A percentile compares a stretch with the other conserved stretches of the same genome.
These are phyloP conservation scores for Botia kubotai DNA, from an alignment of 2,797 vertebrate species.

Conservation along the genomic window DNA sequence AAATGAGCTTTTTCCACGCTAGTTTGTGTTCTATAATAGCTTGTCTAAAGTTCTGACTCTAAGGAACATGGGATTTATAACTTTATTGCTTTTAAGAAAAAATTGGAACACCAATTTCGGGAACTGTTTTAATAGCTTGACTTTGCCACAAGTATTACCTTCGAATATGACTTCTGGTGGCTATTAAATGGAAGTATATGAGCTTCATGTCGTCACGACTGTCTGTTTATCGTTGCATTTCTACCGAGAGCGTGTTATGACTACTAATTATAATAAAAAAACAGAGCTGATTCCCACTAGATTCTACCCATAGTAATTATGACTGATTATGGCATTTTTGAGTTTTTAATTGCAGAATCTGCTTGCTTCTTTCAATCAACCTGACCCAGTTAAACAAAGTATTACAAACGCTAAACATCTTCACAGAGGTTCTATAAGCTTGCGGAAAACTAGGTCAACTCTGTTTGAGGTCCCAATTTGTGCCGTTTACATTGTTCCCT, in stretches of 20 bases:
- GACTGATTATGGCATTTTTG: background rate
- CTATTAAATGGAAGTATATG: slow-evolving; percentile 4
- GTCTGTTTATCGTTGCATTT: slow-evolving; percentile 34
- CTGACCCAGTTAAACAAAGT: slow-evolving; percentile 56
- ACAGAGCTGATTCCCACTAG: slow-evolving; percentile 19
- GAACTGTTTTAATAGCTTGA: slow-evolving; percentile 4
- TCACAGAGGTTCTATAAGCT: slow-evolving; percentile 39
- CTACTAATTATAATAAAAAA: slow-evolving; percentile 39
- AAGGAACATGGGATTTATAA: background rate
- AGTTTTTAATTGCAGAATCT: slow-evolving; percentile 29
- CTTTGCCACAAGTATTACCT: background rate
- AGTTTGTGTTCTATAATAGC: background rate
- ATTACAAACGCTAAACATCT: slow-evolving; percentile 46
- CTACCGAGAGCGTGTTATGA: background rate
- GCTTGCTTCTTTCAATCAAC: slow-evolving; percentile 41
- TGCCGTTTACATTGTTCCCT: slow-evolving; percentile 29
- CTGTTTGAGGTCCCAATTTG: slow-evolving; percentile 27
- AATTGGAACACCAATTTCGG: background rate
- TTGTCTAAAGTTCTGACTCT: background rate
- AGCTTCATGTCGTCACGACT: slow-evolving; percentile 5
- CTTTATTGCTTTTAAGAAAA: background rate
- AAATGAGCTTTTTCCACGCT: background rate
- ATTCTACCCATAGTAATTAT: slow-evolving; percentile 25
- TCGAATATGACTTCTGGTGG: slow-evolving; percentile 4
- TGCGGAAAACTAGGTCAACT: slow-evolving; percentile 54